phyloP scores from a whole-genome alignment of 2,888 invertebrate species.

The Lasioglossum calceatum region DNA sequence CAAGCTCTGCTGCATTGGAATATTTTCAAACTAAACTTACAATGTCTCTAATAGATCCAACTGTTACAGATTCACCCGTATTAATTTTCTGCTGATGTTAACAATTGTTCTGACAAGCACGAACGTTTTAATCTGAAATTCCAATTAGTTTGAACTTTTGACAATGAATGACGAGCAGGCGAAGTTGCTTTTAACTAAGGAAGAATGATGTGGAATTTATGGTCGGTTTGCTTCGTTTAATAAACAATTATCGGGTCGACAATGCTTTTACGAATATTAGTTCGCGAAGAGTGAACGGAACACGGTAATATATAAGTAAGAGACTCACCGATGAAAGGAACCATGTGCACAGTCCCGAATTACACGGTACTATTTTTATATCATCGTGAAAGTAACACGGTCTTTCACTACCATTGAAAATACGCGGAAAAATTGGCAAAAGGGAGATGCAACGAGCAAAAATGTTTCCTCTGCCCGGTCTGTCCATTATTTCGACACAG shows the following conservation, averaged over 20 bases:
- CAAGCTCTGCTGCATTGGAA: neutral
- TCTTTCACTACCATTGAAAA: constrained; percentile 13
- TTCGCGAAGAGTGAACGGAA: neutral
- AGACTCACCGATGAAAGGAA: neutral
- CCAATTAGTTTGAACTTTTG: neutral
- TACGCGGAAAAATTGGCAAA: constrained; percentile 45
- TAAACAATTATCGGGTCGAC: neutral
- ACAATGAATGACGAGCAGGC: neutral
- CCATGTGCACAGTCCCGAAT: neutral
- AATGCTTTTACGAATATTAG: neutral
- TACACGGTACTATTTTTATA: constrained; percentile 24
- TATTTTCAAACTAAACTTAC: neutral
- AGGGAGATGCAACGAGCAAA: constrained; percentile 42
- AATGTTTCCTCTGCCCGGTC: constrained; percentile 36
- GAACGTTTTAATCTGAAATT: neutral
- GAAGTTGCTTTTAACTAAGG: neutral
- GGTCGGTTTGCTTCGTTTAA: neutral
- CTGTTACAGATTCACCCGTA: neutral
- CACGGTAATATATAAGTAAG: neutral
- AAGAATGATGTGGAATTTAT: neutral
- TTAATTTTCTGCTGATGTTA: neutral
- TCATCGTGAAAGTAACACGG: constrained; percentile 9
- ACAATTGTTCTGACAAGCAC: neutral
- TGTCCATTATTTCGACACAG: constrained; percentile 56
- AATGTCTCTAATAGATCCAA: neutral